Evolutionary conservation across 2,888 invertebrate species (phyloP), one percentile per base, ranked within the genome.

Genomic region (Globia sparganii): DNA sequence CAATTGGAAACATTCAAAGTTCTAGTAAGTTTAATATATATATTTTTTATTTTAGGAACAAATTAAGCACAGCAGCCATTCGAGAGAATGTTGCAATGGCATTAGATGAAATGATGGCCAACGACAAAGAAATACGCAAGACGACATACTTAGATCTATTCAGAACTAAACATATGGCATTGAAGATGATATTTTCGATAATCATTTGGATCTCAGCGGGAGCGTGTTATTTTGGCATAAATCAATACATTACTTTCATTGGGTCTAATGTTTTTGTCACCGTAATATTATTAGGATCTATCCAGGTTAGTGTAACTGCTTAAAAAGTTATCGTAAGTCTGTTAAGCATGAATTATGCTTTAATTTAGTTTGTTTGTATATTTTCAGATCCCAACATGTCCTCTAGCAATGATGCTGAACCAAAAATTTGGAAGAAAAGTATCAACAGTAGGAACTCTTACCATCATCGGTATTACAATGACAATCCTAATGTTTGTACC

Each of bases 191-290:
- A 78, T 66, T 86, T 80, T 78, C 83, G 59, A 34, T 89, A 72
- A 9, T 93, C 78, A 91, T 90, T 82, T 81, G 89, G 91, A 86
- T 87, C 11, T 80, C 90, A 0, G 82, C 87, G 31, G 93, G 92
- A 40, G 84, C 89, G 6, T 91, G 91, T 46, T 92, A 88, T 78
- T 94, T 90, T 77, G 94, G 94, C 3, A 91, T 94, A n/a, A 92
- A 91, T 79, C 93, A 94, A 69, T 94, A 93, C 70, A 83, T 92
- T 4, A 91, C 91, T 0, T 91, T 92, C 71, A 85, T 93, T 70
- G 91, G 92, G 9, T 76, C 87, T 1, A 90, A 94, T 88, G 82
- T 93, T 9, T 93, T 90, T 68, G 72, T 92, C 18, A 90, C 90
- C 5, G 91, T 93, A 4, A 85, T 90, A 25, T 79, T 93, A 72